Conservation (phyloP, 2,113 vertebrate genomes). For the Brienomyrus brachyistius region DNA sequence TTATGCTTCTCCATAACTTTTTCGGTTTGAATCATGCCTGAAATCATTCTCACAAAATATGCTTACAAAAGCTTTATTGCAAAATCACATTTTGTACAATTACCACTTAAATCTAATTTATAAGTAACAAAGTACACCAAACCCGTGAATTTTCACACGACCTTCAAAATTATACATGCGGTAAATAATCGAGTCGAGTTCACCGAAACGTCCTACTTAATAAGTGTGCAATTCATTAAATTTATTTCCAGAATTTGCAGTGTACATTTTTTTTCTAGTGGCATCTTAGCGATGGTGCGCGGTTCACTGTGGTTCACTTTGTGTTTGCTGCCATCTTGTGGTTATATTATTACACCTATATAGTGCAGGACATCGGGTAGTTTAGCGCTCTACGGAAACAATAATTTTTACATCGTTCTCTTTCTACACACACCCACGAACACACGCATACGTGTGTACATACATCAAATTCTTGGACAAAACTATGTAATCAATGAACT, state of each 20-base stretch:
- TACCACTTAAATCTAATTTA: conserved; percentile 48
- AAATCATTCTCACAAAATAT: background rate
- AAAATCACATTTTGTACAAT: conserved; percentile 50
- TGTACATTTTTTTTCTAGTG: conserved; percentile 10
- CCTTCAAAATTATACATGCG: conserved; percentile 31
- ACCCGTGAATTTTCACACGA: conserved; percentile 34
- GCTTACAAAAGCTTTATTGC: conserved; percentile 24
- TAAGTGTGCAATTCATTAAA: conserved; percentile 30
- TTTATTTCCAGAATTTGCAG: conserved; percentile 8
- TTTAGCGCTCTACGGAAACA: conserved; percentile 13
- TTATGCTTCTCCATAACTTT: background rate
- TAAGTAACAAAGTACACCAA: conserved; percentile 56
- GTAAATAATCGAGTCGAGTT: conserved; percentile 16
- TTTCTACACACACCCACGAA: background rate
- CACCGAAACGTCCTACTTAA: conserved; percentile 25
- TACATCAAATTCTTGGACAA: conserved; percentile 39
- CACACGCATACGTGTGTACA: conserved; percentile 14
- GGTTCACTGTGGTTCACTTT: conserved; percentile 14
- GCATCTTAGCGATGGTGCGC: background rate
- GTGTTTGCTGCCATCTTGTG: conserved; percentile 49
- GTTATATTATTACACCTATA: conserved; percentile 20
- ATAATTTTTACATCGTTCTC: background rate
- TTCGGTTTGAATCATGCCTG: background rate
- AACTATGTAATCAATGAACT: conserved; percentile 49
- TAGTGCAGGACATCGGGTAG: background rate